These are phyloP conservation scores for Albula goreensis DNA, from an alignment of 2,113 vertebrate species.

Conservation along the genomic window DNA sequence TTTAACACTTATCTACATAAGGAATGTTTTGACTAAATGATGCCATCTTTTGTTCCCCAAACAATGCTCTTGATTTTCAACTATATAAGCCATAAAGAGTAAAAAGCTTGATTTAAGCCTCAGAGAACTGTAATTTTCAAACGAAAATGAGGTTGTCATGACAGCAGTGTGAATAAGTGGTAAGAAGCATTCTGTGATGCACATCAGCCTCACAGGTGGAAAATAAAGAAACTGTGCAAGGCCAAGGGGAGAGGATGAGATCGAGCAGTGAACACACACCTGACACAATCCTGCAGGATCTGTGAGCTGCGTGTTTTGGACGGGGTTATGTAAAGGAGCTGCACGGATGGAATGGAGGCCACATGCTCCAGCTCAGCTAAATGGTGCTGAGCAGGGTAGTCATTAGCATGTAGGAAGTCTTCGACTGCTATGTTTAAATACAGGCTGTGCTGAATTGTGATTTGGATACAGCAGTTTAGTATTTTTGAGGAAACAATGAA, in stretches of 20 bases:
- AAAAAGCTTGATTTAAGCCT: slow-evolving; percentile 71
- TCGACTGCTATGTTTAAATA: neutral
- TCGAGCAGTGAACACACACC: slow-evolving; percentile 53
- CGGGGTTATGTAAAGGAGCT: neutral
- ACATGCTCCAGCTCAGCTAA: neutral
- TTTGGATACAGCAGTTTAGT: neutral
- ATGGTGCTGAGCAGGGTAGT: neutral
- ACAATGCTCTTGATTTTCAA: slow-evolving; percentile 66
- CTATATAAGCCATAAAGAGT: slow-evolving; percentile 60
- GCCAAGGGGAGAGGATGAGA: slow-evolving; percentile 29
- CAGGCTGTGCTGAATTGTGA: neutral
- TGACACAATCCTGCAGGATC: slow-evolving; percentile 40
- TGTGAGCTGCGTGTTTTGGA: neutral
- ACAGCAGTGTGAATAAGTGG: slow-evolving; percentile 61
- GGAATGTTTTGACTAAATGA: too few species aligned
- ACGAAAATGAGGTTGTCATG: slow-evolving; percentile 62
- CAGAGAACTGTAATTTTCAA: slow-evolving; percentile 67
- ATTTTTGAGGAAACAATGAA: too few species aligned
- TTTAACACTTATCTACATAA: too few species aligned
- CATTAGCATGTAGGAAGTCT: neutral
- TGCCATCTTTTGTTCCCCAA: slow-evolving; percentile 47
- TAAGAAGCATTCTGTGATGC: slow-evolving; percentile 56
- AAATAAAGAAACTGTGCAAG: slow-evolving; percentile 37
- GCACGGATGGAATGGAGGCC: neutral
- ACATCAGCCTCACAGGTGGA: slow-evolving; percentile 48